Conservation (phyloP, 1,140 invertebrate species). For the Popillia japonica region DNA sequence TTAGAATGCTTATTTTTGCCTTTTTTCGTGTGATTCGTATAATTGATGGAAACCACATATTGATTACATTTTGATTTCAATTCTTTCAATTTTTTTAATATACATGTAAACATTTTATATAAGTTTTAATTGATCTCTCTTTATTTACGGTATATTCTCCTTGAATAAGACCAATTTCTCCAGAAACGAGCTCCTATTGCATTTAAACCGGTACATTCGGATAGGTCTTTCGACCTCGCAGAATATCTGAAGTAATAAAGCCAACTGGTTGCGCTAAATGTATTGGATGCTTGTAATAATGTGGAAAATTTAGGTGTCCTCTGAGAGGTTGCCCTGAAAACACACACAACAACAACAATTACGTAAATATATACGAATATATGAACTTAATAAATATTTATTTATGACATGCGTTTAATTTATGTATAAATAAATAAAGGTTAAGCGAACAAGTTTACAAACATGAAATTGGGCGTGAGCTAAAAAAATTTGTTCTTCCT, state of each 20-base stretch:
- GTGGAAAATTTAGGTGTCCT: constrained; percentile 50
- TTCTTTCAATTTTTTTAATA: neutral
- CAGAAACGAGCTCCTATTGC: neutral
- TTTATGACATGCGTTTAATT: neutral
- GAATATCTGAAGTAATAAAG: constrained; percentile 43
- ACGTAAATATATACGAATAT: neutral
- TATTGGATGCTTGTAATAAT: constrained; percentile 49
- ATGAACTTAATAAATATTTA: neutral
- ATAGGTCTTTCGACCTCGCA: constrained; percentile 10
- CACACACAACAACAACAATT: constrained; percentile 19
- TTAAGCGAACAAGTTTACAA: neutral
- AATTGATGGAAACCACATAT: too few species aligned
- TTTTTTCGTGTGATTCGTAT: too few species aligned
- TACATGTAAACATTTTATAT: neutral
- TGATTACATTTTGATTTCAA: too few species aligned
- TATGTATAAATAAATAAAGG: neutral
- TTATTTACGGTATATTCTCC: constrained; percentile 1
- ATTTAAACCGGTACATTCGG: constrained; percentile 22
- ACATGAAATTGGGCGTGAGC: neutral
- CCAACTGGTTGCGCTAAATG: constrained; percentile 47
- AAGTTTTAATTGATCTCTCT: neutral
- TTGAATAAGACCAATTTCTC: neutral
- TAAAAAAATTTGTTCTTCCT: too few species aligned
- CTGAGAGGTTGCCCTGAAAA: constrained; percentile 46
- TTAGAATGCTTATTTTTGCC: too few species aligned